Conservation (phyloP, 2,888 invertebrate species). For the Mimas tiliae region DNA sequence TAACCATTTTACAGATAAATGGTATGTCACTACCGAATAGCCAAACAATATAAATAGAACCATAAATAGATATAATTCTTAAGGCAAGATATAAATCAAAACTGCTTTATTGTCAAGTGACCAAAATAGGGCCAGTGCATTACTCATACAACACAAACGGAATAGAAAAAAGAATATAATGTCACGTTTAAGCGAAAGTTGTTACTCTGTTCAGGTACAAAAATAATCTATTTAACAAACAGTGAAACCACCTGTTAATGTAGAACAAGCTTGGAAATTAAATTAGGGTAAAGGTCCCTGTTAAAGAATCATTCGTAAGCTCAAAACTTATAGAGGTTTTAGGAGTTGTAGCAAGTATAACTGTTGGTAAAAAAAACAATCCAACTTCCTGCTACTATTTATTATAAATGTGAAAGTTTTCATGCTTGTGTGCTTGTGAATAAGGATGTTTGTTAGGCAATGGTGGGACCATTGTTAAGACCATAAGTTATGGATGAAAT, state of each 20-base stretch:
- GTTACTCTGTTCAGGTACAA: conserved; percentile 63
- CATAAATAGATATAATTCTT: not conserved
- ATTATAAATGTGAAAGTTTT: no score
- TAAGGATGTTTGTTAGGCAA: no score
- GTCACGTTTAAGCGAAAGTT: conserved; percentile 61
- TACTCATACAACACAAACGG: conserved; percentile 36
- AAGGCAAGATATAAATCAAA: conserved; percentile 19
- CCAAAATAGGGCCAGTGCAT: conserved; percentile 36
- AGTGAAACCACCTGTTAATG: conserved; percentile 66
- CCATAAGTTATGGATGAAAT: no score
- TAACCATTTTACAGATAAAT: no score
- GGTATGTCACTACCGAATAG: not conserved
- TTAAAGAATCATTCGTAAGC: not conserved
- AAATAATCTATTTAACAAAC: conserved; percentile 67
- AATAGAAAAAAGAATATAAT: conserved; percentile 42
- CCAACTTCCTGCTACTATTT: no score
- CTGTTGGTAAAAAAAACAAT: not conserved
- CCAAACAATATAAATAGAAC: not conserved
- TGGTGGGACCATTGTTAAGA: no score
- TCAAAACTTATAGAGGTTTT: no score
- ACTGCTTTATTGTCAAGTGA: conserved; percentile 33
- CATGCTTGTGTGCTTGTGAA: no score
- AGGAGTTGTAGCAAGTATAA: not conserved
- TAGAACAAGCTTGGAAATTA: conserved; percentile 32
- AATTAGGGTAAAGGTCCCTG: conserved; percentile 30